Conservation (phyloP, 1,140 invertebrate species). For the Eufriesea mexicana region DNA sequence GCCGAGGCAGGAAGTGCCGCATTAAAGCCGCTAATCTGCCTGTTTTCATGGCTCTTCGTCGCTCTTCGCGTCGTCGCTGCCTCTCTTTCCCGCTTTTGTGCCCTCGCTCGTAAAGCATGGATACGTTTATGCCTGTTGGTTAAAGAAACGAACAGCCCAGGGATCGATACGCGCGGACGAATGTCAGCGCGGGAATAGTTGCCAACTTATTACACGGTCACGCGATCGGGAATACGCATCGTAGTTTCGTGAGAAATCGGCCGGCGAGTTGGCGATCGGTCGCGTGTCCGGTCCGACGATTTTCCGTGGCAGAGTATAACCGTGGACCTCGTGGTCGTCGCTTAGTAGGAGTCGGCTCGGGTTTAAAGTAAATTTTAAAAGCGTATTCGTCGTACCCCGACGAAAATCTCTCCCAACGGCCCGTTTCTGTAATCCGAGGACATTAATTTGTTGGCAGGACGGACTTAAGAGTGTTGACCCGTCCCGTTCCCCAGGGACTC, state of each 20-base stretch:
- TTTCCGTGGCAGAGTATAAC: too few relatives aligned
- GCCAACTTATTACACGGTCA: conserved; percentile 27
- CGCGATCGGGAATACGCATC: conserved; percentile 5
- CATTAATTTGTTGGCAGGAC: conserved; percentile 71
- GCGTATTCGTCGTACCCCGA: conserved; percentile 51
- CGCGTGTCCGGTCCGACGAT: too few relatives aligned
- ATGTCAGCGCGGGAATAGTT: conserved; percentile 5
- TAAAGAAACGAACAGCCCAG: conserved; percentile 15
- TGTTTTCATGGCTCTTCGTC: conserved; percentile 61
- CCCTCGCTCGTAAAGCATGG: conserved; percentile 9
- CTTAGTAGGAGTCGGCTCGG: too few relatives aligned
- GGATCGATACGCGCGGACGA: conserved; percentile 40
- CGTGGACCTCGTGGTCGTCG: too few relatives aligned
- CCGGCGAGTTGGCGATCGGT: too few relatives aligned
- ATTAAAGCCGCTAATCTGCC: conserved; percentile 80
- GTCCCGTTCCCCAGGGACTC: conserved; percentile 53
- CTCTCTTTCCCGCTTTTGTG: not conserved
- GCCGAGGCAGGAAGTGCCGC: conserved; percentile 70
- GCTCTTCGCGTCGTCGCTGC: conserved; percentile 23
- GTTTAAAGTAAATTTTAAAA: conserved; percentile 67
- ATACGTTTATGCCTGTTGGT: conserved; percentile 31
- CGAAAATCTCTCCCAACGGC: conserved; percentile 67
- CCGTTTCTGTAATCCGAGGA: conserved; percentile 68
- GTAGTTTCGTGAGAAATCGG: not conserved
- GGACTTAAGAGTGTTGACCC: conserved; percentile 61